Evolutionary conservation across 2,113 vertebrate species (phyloP).

Genomic region (Odontesthes bonariensis): DNA sequence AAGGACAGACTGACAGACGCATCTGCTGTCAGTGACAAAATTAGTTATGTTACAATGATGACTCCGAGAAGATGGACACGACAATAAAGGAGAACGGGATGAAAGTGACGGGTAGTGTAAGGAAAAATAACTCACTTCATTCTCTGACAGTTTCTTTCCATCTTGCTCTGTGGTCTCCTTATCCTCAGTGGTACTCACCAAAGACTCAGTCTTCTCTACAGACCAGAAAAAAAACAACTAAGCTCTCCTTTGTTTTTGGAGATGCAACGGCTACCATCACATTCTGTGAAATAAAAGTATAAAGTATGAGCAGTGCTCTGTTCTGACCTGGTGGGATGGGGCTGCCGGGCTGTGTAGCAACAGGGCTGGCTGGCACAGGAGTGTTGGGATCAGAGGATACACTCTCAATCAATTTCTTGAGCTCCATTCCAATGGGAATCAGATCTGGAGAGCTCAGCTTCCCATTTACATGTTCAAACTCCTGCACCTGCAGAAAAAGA

Average conservation of each 20-base stretch:
- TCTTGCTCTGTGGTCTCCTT: constrained; percentile 86
- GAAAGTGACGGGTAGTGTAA: constrained; percentile 13
- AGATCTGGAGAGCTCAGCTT: constrained; percentile 95
- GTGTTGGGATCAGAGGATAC: constrained; percentile 94
- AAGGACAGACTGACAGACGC: constrained; percentile 40
- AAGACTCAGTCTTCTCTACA: constrained; percentile 87
- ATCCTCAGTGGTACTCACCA: constrained; percentile 84
- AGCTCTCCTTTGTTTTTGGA: background rate
- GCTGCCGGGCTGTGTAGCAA: constrained; percentile 80
- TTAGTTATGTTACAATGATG: constrained; percentile 27
- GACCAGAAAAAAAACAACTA: constrained; percentile 30
- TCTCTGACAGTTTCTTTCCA: constrained; percentile 79
- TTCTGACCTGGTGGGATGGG: constrained; percentile 84
- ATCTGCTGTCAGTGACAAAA: constrained; percentile 10
- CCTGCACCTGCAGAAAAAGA: constrained; percentile 88
- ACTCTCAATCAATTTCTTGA: constrained; percentile 88
- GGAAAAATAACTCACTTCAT: constrained; percentile 80
- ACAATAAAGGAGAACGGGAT: constrained; percentile 10
- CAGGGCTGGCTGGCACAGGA: constrained; percentile 90
- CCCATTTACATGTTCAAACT: constrained; percentile 97
- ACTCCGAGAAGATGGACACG: constrained; percentile 20
- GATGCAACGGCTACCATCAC: background rate
- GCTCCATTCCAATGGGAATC: constrained; percentile 88
- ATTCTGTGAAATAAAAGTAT: background rate
- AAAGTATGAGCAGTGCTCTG: background rate